A percentile compares a stretch with the other conserved stretches of the same genome.
Conservation (phyloP, 2,113 vertebrate genomes). For the Trematocara variabile region DNA sequence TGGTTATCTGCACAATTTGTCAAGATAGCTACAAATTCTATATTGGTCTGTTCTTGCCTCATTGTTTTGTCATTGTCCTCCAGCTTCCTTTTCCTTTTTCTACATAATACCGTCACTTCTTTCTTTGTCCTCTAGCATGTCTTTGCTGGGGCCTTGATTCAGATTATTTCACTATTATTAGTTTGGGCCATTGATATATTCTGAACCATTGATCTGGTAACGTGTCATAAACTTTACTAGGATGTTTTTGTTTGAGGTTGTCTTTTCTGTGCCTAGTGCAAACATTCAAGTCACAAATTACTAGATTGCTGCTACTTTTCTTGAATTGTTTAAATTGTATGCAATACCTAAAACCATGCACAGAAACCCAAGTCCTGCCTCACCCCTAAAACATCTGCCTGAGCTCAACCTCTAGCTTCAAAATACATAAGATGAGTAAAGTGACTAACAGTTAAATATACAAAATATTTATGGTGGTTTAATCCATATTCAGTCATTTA, state of each 20-base stretch:
- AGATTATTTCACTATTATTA: neutral
- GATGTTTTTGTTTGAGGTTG: neutral
- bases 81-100: neutral
- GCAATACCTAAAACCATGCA: neutral
- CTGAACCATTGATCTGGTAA: neutral
- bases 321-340: neutral
- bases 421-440: neutral
- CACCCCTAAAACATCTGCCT: accelerated
- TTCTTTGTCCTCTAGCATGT: neutral
- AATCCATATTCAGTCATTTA: neutral
- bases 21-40: neutral
- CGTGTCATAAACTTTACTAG: accelerated
- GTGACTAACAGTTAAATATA: neutral
- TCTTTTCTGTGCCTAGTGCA: neutral
- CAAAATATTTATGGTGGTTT: neutral
- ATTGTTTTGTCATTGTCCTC: neutral
- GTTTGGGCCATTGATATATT: neutral
- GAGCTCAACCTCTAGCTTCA: neutral
- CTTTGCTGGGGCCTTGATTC: neutral
- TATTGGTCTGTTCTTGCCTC: neutral
- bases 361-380: neutral
- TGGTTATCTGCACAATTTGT: neutral
- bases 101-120: accelerated
- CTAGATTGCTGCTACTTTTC: neutral
- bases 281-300: neutral